Evolutionary conservation across 1,140 invertebrate species (phyloP).

Genomic region (Cecropterus lyciades): DNA sequence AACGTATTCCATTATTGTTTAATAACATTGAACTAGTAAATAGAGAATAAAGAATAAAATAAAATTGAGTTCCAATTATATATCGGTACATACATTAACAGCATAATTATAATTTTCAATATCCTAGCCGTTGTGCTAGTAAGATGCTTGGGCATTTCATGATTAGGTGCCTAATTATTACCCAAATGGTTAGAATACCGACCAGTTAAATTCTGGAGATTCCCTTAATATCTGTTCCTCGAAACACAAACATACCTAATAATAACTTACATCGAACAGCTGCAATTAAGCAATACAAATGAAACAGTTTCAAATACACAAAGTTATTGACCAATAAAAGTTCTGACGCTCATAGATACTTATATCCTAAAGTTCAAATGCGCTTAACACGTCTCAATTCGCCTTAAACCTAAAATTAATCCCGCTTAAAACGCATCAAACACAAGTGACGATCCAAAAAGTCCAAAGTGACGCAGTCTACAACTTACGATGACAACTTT

Average conservation of each 20-base stretch:
- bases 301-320: slow-evolving; percentile 23
- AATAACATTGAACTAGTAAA: no score
- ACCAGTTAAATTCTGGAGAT: slow-evolving; percentile 5
- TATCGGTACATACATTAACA: no score
- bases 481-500: slow-evolving; percentile 63
- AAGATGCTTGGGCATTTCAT: not conserved
- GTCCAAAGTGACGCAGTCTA: slow-evolving; percentile 65
- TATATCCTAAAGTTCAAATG: slow-evolving; percentile 46
- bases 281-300: slow-evolving; percentile 15
- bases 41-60: no score
- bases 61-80: no score
- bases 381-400: slow-evolving; percentile 55
- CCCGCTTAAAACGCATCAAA: slow-evolving; percentile 70
- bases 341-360: slow-evolving; percentile 24
- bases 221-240: slow-evolving; percentile 6
- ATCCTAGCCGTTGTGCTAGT: not conserved
- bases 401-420: slow-evolving; percentile 70
- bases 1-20: no score
- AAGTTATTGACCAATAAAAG: slow-evolving; percentile 32
- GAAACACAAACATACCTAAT: not conserved
- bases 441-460: slow-evolving; percentile 72
- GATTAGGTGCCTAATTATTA: not conserved
- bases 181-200: not conserved
- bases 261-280: slow-evolving; percentile 7
- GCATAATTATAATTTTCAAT: not conserved